Percentiles rank a stretch among this genome's conserved stretches.
Evolutionary conservation across 2,888 invertebrate genomes (phyloP).

Genomic region (Drosophila atripex): DNA sequence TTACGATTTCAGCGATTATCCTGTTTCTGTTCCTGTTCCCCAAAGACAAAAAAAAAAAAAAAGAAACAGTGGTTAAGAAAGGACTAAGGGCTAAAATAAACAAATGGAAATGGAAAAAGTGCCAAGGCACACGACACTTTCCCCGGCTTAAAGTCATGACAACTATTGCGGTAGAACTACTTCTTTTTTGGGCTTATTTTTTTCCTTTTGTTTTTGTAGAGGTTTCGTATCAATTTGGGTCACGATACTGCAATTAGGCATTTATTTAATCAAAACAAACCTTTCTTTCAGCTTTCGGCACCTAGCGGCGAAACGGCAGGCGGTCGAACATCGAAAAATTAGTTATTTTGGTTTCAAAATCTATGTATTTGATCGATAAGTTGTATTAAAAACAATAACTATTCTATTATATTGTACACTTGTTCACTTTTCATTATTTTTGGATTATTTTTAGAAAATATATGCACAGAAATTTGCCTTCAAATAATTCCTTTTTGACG

Average conservation of each 20-base stretch:
- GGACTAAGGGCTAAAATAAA: constrained; percentile 22
- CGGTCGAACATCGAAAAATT: constrained; percentile 60
- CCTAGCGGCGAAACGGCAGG: constrained; percentile 25
- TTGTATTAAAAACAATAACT: constrained; percentile 39
- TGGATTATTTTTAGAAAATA: constrained; percentile 53
- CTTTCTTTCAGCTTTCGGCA: constrained; percentile 36
- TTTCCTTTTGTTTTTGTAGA: neutral
- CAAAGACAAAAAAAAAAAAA: no score
- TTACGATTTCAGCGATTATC: constrained; percentile 26
- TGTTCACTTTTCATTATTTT: constrained; percentile 42
- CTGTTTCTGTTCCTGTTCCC: constrained; percentile 7
- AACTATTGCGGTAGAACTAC: neutral
- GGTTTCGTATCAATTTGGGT: constrained; percentile 31
- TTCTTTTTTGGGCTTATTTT: neutral
- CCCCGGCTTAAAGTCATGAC: neutral
- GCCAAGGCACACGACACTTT: constrained; percentile 29
- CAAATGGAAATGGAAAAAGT: constrained; percentile 45
- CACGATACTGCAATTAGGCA: constrained; percentile 46
- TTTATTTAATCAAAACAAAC: constrained; percentile 59
- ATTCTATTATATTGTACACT: constrained; percentile 27
- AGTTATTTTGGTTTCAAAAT: constrained; percentile 27
- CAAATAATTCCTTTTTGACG: constrained; percentile 11
- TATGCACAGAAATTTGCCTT: constrained; percentile 4
- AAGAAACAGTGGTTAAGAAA: no score
- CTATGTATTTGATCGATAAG: constrained; percentile 74